Evolutionary conservation across 1,140 invertebrate genomes (phyloP).

Genomic region (Eufriesea mexicana): DNA sequence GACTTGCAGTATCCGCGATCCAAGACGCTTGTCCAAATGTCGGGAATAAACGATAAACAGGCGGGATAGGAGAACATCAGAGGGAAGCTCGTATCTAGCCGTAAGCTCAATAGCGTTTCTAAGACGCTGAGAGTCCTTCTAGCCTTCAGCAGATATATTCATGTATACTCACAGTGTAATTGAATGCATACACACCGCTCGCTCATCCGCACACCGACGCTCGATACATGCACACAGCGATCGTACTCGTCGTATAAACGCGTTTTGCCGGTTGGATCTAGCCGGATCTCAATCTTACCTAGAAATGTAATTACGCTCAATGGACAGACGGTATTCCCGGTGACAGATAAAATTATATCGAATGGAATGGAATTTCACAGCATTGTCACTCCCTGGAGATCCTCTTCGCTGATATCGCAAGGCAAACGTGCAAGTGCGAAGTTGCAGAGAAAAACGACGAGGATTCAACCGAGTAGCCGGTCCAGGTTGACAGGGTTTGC

Average conservation of each 20-base stretch:
- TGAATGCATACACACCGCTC: conserved; percentile 70
- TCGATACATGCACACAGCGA: conserved; percentile 9
- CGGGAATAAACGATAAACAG: conserved; percentile 72
- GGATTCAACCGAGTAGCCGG: not conserved
- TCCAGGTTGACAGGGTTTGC: too few species aligned
- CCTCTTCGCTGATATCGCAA: not conserved
- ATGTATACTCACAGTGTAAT: conserved; percentile 70
- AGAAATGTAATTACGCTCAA: conserved; percentile 45
- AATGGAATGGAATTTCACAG: conserved; percentile 18
- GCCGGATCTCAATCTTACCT: conserved; percentile 52
- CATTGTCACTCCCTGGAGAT: not conserved
- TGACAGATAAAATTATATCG: conserved; percentile 42
- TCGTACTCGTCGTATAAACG: conserved; percentile 30
- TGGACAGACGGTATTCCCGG: conserved; percentile 43
- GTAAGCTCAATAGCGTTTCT: conserved; percentile 69
- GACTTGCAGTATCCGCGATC: conserved; percentile 47
- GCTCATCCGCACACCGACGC: conserved; percentile 32
- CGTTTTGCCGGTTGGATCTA: conserved; percentile 34
- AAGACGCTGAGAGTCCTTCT: conserved; percentile 62
- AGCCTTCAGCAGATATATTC: conserved; percentile 52
- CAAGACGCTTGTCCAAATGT: conserved; percentile 63
- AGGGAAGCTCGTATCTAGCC: conserved; percentile 54
- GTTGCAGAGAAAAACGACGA: not conserved
- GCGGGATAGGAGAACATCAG: conserved; percentile 60
- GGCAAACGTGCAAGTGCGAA: not conserved